Evolutionary conservation across 2,888 invertebrate species (phyloP).

Genomic region (Stenchaetothrips biformis): DNA sequence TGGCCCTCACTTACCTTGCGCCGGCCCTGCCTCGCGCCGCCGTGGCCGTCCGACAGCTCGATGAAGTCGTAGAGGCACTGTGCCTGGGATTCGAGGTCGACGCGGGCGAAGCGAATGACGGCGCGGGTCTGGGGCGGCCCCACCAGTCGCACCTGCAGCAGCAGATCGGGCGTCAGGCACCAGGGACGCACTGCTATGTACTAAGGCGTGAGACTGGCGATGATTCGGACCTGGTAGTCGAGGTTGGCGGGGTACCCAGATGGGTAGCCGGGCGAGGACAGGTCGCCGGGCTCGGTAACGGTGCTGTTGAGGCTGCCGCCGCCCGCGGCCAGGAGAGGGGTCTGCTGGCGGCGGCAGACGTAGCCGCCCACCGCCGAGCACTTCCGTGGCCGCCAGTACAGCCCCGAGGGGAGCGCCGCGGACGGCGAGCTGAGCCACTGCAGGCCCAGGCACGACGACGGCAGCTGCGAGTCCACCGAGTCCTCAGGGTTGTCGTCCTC

Average conservation of each 20-base stretch:
- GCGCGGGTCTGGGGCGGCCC: constrained; percentile 62
- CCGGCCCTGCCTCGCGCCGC: constrained; percentile 31
- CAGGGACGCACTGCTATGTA: no score
- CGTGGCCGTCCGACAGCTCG: constrained; percentile 51
- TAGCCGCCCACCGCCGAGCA: constrained; percentile 64
- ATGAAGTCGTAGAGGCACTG: constrained; percentile 77
- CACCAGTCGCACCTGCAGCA: constrained; percentile 51
- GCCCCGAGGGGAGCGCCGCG: constrained; percentile 60
- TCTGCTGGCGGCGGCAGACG: constrained; percentile 49
- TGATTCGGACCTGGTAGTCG: constrained; percentile 53
- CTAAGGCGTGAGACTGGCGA: no score
- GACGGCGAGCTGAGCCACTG: constrained; percentile 65
- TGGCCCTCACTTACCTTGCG: constrained; percentile 22
- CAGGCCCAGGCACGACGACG: constrained; percentile 50
- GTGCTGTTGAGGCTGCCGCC: constrained; percentile 58
- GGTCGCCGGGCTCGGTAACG: constrained; percentile 58
- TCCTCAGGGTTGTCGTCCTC: constrained; percentile 37
- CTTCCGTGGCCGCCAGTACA: constrained; percentile 65
- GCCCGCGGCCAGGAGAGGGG: constrained; percentile 22
- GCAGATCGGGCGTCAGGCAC: no score
- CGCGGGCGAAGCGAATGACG: constrained; percentile 61
- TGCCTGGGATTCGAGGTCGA: constrained; percentile 69
- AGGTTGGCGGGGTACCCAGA: constrained; percentile 65
- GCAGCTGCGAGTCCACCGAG: constrained; percentile 40
- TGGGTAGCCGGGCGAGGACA: constrained; percentile 67